Percentiles rank a stretch among this genome's conserved stretches.
phyloP scores from a whole-genome alignment of 2,797 vertebrate species.

The Sciaenops ocellatus region DNA sequence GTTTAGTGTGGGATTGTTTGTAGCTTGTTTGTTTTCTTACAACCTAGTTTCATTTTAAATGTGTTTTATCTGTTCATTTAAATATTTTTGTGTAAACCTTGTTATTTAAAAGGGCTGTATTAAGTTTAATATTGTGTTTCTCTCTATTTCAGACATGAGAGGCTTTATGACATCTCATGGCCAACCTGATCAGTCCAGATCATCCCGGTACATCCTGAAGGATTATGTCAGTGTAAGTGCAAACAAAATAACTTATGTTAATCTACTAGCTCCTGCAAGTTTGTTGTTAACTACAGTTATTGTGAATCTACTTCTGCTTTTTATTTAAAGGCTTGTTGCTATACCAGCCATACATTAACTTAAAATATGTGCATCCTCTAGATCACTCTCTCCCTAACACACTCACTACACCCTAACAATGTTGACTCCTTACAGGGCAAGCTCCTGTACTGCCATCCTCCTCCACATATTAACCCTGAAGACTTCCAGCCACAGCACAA shows the following conservation, averaged over 20 bases:
- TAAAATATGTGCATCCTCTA: neutral
- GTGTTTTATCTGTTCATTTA: neutral
- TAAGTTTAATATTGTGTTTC: slow-evolving; percentile 5
- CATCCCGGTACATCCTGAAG: slow-evolving; percentile 96
- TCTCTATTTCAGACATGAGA: slow-evolving; percentile 89
- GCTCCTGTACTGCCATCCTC: slow-evolving; percentile 94
- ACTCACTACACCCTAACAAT: neutral
- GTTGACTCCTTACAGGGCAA: slow-evolving; percentile 88
- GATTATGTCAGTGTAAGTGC: slow-evolving; percentile 93
- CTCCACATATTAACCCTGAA: slow-evolving; percentile 86
- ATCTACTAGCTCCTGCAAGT: neutral
- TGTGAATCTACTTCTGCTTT: neutral
- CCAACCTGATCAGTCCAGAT: slow-evolving; percentile 95
- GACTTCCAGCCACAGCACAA: slow-evolving; percentile 92
- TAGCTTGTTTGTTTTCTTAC: neutral
- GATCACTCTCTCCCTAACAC: neutral
- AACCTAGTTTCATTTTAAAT: neutral
- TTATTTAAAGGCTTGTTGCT: neutral
- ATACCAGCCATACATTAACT: neutral
- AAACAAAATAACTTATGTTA: neutral
- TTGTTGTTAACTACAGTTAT: neutral
- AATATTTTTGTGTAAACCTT: neutral
- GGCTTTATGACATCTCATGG: slow-evolving; percentile 98
- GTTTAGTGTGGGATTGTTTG: neutral
- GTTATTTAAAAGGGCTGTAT: neutral